phyloP scores from a whole-genome alignment of 2,888 invertebrate genomes.

The Omphaloscelis lunosa region DNA sequence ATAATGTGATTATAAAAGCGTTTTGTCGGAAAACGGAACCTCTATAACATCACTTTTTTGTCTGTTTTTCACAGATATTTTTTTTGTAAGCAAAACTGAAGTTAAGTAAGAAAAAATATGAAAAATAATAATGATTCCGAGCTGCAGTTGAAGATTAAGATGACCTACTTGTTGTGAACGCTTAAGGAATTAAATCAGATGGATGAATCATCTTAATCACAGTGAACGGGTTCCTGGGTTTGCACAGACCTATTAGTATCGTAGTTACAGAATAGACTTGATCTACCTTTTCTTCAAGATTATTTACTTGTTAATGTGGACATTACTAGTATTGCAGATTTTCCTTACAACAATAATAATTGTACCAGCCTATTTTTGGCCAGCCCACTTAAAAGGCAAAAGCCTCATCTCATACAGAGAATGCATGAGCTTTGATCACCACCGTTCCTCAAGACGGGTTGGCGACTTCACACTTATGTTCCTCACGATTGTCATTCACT shows the following conservation, averaged over 20 bases:
- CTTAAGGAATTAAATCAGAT: slow-evolving; percentile 34
- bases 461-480: too few relatives aligned
- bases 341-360: too few relatives aligned
- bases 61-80: neutral
- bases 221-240: slow-evolving; percentile 24
- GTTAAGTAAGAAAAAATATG: neutral
- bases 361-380: too few relatives aligned
- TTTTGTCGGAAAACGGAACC: neutral
- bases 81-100: neutral
- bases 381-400: too few relatives aligned
- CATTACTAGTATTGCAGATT: too few relatives aligned
- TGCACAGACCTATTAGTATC: neutral
- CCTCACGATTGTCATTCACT: too few relatives aligned
- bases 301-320: neutral
- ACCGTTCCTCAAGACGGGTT: too few relatives aligned
- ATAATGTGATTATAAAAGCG: slow-evolving; percentile 8
- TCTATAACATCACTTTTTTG: neutral
- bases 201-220: slow-evolving; percentile 32
- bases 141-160: neutral
- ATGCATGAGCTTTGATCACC: too few relatives aligned
- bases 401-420: too few relatives aligned
- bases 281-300: neutral
- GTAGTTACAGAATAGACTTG: slow-evolving; percentile 6
- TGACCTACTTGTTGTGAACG: slow-evolving; percentile 13
- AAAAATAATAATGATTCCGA: neutral